Base-by-base conservation (phyloP, 2,113 vertebrate species). In the Machaerirhynchus nigripectus region DNA sequence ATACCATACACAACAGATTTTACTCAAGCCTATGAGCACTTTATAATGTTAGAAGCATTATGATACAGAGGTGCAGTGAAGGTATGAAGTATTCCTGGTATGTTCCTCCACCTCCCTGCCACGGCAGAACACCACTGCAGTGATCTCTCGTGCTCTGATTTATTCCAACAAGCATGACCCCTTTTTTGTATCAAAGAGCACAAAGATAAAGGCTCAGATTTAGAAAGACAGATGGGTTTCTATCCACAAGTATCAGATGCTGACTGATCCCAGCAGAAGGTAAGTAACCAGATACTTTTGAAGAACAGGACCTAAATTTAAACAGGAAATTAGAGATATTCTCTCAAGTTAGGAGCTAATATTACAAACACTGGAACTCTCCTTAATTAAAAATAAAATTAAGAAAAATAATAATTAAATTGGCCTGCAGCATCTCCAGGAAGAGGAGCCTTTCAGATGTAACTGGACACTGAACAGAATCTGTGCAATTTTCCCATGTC, bases 221-320 rank as follows among this genome's bases (percentile, higher is more conserved):
- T 86, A 96, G 89, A 47, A 80, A 84, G 89, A 96, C 91, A 97
- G 89, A 95, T 92, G 91, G 91, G 76, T 89, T 92, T 95, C 92
- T 92, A 70, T 84, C 42, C 83, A 61, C 64, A 74, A 37, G 75
- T 31, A 95, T 92, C 94, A 84, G 83, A 97, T 95, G 84, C 50
- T 87, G 83, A 95, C 56, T 95, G 94, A 95, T 90, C 64, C 89
- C 61, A 90, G 93, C 93, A 95, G 95, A 96, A 95, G 94, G 94
- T 16, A 89, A 73, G 91, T 89, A 96, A 96, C 77, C 1, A 0
- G 85, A 94, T 87, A 95, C 93, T 94, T 84, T 2, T 87, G 56
- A 89, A 89, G 87, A 91, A 84, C 2, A 2, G 46, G 77, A 56
- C 93, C 85, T 92, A 94, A 95, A 91, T 92, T 96, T 94, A 90